Evolutionary conservation across 2,113 vertebrate genomes (phyloP).

Genomic region (Peromyscus maniculatus): DNA sequence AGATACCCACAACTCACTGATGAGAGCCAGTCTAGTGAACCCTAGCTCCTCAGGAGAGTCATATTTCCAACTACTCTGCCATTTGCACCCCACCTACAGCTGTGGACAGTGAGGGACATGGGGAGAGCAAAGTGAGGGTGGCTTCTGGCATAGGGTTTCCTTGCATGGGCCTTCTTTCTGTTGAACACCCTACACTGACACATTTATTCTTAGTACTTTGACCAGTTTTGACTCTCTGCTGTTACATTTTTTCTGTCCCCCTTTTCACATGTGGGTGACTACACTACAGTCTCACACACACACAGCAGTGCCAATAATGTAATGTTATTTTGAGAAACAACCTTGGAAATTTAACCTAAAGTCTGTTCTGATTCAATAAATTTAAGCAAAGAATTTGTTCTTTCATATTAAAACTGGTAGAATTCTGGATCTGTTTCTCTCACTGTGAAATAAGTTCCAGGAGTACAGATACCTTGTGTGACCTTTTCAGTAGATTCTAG

Average conservation of each 20-base stretch:
- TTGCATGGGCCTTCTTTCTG: no score
- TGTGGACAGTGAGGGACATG: background rate
- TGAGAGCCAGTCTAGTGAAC: background rate
- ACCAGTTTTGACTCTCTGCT: background rate
- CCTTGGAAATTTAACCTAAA: slow-evolving; percentile 1
- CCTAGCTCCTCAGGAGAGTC: background rate
- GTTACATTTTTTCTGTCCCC: background rate
- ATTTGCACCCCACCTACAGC: background rate
- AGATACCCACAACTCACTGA: background rate
- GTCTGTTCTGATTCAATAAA: slow-evolving; percentile 34
- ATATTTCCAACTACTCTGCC: background rate
- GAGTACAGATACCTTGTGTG: background rate
- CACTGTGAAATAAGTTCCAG: slow-evolving; percentile 1
- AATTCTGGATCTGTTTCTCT: slow-evolving; percentile 19
- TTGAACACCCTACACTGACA: no score
- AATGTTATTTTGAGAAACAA: slow-evolving; percentile 49
- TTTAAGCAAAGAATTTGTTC: background rate
- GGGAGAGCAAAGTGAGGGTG: background rate
- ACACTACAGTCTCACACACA: background rate
- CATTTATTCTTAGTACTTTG: background rate
- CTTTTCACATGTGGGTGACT: background rate
- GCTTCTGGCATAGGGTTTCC: background rate
- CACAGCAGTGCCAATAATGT: background rate
- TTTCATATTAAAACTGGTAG: slow-evolving; percentile 34
- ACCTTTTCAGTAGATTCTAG: background rate